Evolutionary conservation across 1,140 invertebrate genomes (phyloP).

Genomic region (Lepidostoma basale): DNA sequence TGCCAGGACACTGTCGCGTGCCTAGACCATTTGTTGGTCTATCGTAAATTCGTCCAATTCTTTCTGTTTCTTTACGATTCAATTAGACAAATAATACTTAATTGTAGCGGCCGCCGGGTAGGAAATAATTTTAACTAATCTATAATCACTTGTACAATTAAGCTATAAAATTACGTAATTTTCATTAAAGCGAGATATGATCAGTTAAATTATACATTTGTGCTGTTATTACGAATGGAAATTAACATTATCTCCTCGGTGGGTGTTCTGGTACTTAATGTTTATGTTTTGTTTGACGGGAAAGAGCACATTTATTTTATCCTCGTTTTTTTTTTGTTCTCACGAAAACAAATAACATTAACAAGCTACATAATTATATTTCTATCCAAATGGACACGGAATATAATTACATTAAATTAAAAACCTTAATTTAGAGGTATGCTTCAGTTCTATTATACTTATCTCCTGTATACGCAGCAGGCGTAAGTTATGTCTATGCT

Average conservation of each 20-base stretch:
- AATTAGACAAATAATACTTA: conserved; percentile 32
- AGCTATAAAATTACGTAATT: conserved; percentile 25
- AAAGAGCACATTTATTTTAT: no score
- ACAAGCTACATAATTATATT: no score
- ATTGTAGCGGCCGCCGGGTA: conserved; percentile 17
- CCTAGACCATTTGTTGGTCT: conserved; percentile 13
- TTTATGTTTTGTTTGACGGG: neutral
- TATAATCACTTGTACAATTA: conserved; percentile 27
- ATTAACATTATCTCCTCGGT: conserved; percentile 1
- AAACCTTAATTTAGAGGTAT: conserved; percentile 8
- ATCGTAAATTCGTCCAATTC: conserved; percentile 25
- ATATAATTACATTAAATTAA: no score
- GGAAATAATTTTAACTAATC: conserved; percentile 8
- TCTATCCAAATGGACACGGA: no score
- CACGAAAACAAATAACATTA: no score
- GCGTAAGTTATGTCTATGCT: no score
- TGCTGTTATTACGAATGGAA: conserved; percentile 8
- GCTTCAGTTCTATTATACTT: no score
- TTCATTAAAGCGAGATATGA: conserved; percentile 19
- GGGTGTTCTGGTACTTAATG: neutral
- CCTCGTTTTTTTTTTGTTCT: no score
- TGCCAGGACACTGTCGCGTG: conserved; percentile 13
- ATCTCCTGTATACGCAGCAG: no score
- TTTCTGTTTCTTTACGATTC: conserved; percentile 28
- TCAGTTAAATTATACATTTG: conserved; percentile 18